Percentiles rank a stretch among this genome's conserved stretches.
Conservation (phyloP, 2,113 vertebrate genomes). For the Halcyon malimbica region DNA sequence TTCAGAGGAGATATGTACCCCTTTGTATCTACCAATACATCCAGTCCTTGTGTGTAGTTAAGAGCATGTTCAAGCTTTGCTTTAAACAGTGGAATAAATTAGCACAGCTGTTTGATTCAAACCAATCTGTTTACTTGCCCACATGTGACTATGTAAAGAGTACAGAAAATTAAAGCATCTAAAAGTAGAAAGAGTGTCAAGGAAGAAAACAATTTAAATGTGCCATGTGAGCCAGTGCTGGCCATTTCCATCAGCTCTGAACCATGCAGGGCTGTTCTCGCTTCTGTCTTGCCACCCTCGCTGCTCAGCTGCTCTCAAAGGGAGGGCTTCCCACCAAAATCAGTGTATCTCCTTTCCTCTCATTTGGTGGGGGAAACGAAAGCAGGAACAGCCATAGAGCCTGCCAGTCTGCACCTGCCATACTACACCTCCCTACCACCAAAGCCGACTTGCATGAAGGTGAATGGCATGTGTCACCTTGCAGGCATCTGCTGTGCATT, state of each 20-base stretch:
- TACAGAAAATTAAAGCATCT: not conserved
- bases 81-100: conserved; percentile 5
- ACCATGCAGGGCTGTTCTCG: not conserved
- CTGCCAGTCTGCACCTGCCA: not conserved
- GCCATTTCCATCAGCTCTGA: not conserved
- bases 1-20: not conserved
- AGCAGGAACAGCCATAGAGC: not conserved
- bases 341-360: not conserved
- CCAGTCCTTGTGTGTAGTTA: not conserved
- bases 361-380: not conserved
- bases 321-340: not conserved
- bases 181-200: not conserved
- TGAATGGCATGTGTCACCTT: fast-evolving
- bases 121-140: conserved; percentile 23
- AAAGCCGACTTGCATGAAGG: not conserved
- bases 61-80: not conserved
- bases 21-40: fast-evolving
- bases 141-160: not conserved
- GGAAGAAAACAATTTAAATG: not conserved
- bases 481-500: not conserved
- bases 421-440: not conserved
- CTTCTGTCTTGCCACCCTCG: not conserved
- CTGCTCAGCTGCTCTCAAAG: not conserved
- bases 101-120: conserved; percentile 2
- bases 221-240: not conserved